Conservation (phyloP, 2,888 invertebrate genomes). For the Drosophila diplacantha region DNA sequence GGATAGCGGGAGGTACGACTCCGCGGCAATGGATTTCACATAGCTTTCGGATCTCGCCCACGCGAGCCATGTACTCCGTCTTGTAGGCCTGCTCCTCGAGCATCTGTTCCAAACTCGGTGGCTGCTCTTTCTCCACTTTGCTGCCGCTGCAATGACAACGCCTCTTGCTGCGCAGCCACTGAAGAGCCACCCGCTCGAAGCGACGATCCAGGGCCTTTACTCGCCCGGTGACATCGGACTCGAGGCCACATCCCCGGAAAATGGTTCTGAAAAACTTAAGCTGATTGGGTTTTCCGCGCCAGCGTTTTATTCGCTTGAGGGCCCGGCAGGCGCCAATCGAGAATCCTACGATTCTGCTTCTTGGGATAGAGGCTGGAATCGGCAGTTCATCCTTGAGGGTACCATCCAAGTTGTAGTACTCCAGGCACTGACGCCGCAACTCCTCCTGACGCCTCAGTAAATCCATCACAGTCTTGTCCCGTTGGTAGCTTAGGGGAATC, state of each 20-base stretch:
- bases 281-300: conserved; percentile 14
- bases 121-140: background rate
- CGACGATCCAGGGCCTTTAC: conserved; percentile 16
- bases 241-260: conserved; percentile 2
- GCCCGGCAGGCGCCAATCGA: conserved; percentile 9
- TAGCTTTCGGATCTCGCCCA: conserved; percentile 2
- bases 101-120: background rate
- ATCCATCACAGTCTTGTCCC: background rate
- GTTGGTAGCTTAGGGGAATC: background rate
- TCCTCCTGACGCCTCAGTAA: conserved; percentile 5
- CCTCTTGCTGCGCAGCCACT: conserved; percentile 31
- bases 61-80: background rate
- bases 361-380: background rate
- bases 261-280: conserved; percentile 18
- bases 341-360: conserved; percentile 26
- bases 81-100: background rate
- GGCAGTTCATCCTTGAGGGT: conserved; percentile 13
- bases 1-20: background rate
- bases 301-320: conserved; percentile 23
- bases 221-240: background rate
- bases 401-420: conserved; percentile 31
- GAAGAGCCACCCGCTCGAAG: conserved; percentile 19
- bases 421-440: conserved; percentile 23
- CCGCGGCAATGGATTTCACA: background rate
- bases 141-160: conserved; percentile 1